Percentiles rank a stretch among this genome's conserved stretches.
Evolutionary conservation across 2,888 invertebrate species (phyloP).

Genomic region (Campaea margaritaria): DNA sequence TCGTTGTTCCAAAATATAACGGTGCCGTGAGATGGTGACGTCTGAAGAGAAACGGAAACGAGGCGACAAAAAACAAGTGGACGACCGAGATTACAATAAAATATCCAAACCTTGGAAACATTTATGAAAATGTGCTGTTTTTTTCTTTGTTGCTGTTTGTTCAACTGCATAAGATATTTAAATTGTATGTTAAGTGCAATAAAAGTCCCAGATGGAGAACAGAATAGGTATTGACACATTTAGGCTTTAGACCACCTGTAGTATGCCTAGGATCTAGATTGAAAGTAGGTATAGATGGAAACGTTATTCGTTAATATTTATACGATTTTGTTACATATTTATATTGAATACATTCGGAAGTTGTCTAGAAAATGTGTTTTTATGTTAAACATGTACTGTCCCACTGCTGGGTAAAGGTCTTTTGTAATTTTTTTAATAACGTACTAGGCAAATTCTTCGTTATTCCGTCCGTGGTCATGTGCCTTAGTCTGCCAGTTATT

Average conservation of each 20-base stretch:
- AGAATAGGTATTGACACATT: slow-evolving; percentile 13
- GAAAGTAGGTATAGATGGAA: neutral
- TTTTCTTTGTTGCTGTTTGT: neutral
- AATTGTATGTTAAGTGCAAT: slow-evolving; percentile 7
- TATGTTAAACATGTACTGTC: too few relatives aligned
- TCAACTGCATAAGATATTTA: slow-evolving; percentile 10
- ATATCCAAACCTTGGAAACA: neutral
- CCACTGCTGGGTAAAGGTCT: too few relatives aligned
- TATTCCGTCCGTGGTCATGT: too few relatives aligned
- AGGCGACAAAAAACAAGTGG: neutral
- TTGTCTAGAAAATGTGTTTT: too few relatives aligned
- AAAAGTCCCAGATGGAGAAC: slow-evolving; percentile 23
- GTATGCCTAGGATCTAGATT: slow-evolving; percentile 18
- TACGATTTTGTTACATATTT: slow-evolving; percentile 1
- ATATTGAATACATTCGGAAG: neutral
- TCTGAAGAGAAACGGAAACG: neutral
- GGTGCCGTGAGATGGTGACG: too few relatives aligned
- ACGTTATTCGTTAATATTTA: slow-evolving; percentile 3
- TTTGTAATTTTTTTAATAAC: too few relatives aligned
- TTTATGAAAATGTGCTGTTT: slow-evolving; percentile 11
- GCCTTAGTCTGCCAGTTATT: too few relatives aligned
- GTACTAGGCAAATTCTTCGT: too few relatives aligned
- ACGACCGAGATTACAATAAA: neutral
- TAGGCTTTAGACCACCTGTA: slow-evolving; percentile 26
- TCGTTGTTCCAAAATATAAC: neutral